A percentile compares a stretch with the other conserved stretches of the same genome.
phyloP scores from a whole-genome alignment of 2,888 invertebrate genomes.

The Melikaiella ostensackeni region DNA sequence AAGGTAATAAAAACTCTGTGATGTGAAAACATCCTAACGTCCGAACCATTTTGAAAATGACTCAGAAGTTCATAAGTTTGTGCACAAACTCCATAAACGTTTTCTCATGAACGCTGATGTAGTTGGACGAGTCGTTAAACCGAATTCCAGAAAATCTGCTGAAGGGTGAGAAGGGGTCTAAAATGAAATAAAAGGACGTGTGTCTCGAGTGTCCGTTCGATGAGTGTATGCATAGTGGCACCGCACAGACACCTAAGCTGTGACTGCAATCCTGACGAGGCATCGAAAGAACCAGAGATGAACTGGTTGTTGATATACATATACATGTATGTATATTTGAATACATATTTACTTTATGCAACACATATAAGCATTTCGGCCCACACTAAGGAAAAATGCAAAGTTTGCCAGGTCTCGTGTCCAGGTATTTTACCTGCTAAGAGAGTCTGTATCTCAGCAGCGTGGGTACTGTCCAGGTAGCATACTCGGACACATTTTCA shows the following conservation, averaged over 20 bases:
- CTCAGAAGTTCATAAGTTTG: not conserved
- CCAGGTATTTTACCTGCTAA: conserved; percentile 6
- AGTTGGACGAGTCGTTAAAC: conserved; percentile 45
- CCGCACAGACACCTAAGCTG: conserved; percentile 17
- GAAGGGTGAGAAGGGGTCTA: conserved; percentile 42
- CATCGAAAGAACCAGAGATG: conserved; percentile 11
- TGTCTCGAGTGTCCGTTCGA: conserved; percentile 47
- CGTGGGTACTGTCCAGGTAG: conserved; percentile 9
- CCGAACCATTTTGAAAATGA: not conserved
- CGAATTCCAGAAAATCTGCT: conserved; percentile 52
- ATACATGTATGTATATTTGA: not conserved
- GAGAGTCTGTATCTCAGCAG: not conserved
- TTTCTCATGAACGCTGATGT: conserved; percentile 50
- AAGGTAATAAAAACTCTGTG: no score
- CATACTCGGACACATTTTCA: conserved; percentile 28
- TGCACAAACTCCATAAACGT: not conserved
- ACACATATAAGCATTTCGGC: not conserved
- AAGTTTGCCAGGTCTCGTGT: conserved; percentile 5
- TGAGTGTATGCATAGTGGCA: conserved; percentile 13
- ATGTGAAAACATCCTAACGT: not conserved
- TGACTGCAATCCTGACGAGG: conserved; percentile 10
- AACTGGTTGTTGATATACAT: conserved; percentile 24
- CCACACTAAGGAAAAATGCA: not conserved
- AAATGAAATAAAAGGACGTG: conserved; percentile 42
- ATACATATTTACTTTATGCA: not conserved